A percentile compares a stretch with the other conserved stretches of the same genome.
These are phyloP conservation scores for Protonemura montana DNA, from an alignment of 2,888 invertebrate species.

Conservation along the genomic window DNA sequence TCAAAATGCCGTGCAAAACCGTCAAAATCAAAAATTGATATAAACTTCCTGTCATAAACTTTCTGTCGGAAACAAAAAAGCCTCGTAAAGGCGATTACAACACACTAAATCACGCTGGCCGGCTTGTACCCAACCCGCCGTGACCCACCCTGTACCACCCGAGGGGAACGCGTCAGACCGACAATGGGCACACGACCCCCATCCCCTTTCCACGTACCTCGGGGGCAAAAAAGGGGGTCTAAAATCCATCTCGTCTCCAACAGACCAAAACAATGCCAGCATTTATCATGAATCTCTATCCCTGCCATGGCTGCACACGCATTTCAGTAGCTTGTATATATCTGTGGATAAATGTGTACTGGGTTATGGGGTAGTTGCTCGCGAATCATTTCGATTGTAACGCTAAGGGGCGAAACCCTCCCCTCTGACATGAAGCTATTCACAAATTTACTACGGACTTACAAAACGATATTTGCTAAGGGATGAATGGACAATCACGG, in stretches of 20 bases:
- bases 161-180: not conserved
- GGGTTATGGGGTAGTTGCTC: not conserved
- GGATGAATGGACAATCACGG: conserved; percentile 39
- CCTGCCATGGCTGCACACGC: not conserved
- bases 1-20: too few species aligned
- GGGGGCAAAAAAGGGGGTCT: conserved; percentile 10
- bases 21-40: too few species aligned
- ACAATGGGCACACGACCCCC: conserved; percentile 40
- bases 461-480: conserved; percentile 39
- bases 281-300: conserved; percentile 41
- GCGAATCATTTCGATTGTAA: not conserved
- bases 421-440: conserved; percentile 37
- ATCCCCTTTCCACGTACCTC: not conserved
- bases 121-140: too few species aligned
- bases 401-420: conserved; percentile 39
- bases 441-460: conserved; percentile 36
- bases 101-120: too few species aligned
- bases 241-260: conserved; percentile 33
- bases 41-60: too few species aligned
- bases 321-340: not conserved
- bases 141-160: conserved; percentile 26
- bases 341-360: not conserved
- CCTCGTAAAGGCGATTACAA: too few species aligned
- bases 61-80: too few species aligned
- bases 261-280: conserved; percentile 38